Conservation (phyloP, 2,888 invertebrate species). For the Lasioglossum zephyrum region DNA sequence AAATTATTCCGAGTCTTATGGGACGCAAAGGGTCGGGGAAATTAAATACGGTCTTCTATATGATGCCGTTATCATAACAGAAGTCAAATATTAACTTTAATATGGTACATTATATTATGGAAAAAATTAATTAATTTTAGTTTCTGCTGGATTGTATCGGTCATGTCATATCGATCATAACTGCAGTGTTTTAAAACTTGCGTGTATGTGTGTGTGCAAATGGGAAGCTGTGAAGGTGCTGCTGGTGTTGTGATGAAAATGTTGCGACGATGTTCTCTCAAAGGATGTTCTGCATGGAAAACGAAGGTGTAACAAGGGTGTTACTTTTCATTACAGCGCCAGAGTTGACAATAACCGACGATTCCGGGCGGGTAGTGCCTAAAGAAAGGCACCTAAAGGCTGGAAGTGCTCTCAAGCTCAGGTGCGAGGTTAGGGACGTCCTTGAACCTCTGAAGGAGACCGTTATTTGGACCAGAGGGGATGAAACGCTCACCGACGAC, state of each 20-base stretch:
- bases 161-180: too few species aligned
- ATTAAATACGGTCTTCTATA: background rate
- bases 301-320: background rate
- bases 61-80: background rate
- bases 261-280: background rate
- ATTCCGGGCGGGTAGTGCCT: constrained; percentile 86
- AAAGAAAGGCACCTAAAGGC: constrained; percentile 87
- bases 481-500: constrained; percentile 85
- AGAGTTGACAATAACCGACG: constrained; percentile 87
- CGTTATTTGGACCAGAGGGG: constrained; percentile 86
- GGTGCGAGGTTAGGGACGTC: constrained; percentile 85
- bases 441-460: constrained; percentile 84
- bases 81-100: background rate
- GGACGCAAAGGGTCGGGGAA: background rate
- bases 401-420: constrained; percentile 86
- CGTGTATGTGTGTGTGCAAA: background rate
- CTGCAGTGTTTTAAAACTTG: background rate
- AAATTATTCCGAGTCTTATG: background rate
- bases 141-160: background rate
- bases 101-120: background rate
- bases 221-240: background rate
- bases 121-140: background rate
- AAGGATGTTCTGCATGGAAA: background rate
- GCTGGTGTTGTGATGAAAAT: background rate
- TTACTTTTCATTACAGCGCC: constrained; percentile 85